Conservation (phyloP, 2,113 vertebrate species). For the Erythrolamprus reginae region DNA sequence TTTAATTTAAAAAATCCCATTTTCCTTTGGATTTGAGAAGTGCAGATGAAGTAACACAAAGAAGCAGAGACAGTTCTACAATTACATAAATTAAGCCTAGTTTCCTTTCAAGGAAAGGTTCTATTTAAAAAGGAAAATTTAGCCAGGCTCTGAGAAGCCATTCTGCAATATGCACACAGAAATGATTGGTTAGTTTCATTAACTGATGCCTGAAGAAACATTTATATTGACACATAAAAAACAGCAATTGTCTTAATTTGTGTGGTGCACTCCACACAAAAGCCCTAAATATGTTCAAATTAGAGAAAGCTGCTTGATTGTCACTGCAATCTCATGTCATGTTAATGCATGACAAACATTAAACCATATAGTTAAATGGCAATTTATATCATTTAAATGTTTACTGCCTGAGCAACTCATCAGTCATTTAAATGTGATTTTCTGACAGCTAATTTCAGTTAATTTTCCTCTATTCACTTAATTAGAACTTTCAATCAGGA, state of each 20-base stretch:
- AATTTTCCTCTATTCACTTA: constrained; percentile 94
- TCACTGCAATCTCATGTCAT: constrained; percentile 96
- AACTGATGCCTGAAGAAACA: constrained; percentile 74
- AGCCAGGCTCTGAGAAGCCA: constrained; percentile 54
- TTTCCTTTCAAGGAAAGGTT: constrained; percentile 52
- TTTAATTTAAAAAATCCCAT: constrained; percentile 11
- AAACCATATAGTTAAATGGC: constrained; percentile 99
- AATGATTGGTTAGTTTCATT: constrained; percentile 83
- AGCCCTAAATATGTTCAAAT: constrained; percentile 96
- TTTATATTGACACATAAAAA: constrained; percentile 93
- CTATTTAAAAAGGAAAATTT: constrained; percentile 56
- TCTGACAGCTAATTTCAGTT: constrained; percentile 98
- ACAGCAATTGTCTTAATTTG: constrained; percentile 98
- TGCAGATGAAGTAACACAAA: constrained; percentile 30
- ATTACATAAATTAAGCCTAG: constrained; percentile 26
- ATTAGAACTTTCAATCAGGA: constrained; percentile 96
- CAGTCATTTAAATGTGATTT: constrained; percentile 98
- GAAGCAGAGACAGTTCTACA: constrained; percentile 30
- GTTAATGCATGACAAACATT: constrained; percentile 99
- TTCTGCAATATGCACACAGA: constrained; percentile 57
- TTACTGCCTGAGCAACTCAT: constrained; percentile 89
- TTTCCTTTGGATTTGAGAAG: constrained; percentile 35
- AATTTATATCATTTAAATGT: constrained; percentile 99
- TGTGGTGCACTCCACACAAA: constrained; percentile 89
- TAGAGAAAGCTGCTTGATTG: constrained; percentile 98